Evolutionary conservation across 2,888 invertebrate species (phyloP), one percentile per base, ranked within the genome.

Genomic region (Drosophila monieri): DNA sequence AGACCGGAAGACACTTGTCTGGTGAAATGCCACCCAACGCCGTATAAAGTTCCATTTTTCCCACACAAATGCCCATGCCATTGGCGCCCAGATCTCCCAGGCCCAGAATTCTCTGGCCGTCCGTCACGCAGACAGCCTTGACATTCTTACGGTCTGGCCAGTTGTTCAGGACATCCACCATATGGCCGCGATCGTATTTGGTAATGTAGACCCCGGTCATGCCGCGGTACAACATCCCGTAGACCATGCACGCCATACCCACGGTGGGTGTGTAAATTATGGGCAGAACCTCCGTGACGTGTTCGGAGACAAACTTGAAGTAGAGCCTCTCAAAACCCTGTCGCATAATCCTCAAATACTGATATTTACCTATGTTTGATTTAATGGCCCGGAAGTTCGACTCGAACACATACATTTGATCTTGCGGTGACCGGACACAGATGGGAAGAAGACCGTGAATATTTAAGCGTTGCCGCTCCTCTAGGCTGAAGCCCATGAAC

Each of bases 261-360:
- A 99, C 99, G 0, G 98, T 98, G 0, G 99, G 99, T 0, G 99
- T 99, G 92, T 99, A 99, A 18, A 99, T 97, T 56, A 99, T 94
- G 0, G 99, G 99, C 96, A 99, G 96, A 93, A 97, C 94, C 55
- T 96, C 94, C 32, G 95, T 94, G 6, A 98, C 96, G 90, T 98
- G 94, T 78, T 97, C 95, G 21, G 94, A 93, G 37, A 98, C 92
- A 51, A 98, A 94, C 6, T 96, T 94, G 91, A 96, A 99, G 93
- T 98, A 99, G 21, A 99, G 93, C 78, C 96, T 95, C 91, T 99
- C 98, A 90, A 99, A 98, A 74, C 98, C 95, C 88, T 98, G 97
- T 95, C 76, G 53, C 46, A 80, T 35, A 1, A 95, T 95, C 92
- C 96, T 96, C 41, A 99, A 93, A 90, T 97, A 98, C 78, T 98